Evolutionary conservation across 2,113 vertebrate genomes (phyloP).

Genomic region (Ophiodon elongatus): DNA sequence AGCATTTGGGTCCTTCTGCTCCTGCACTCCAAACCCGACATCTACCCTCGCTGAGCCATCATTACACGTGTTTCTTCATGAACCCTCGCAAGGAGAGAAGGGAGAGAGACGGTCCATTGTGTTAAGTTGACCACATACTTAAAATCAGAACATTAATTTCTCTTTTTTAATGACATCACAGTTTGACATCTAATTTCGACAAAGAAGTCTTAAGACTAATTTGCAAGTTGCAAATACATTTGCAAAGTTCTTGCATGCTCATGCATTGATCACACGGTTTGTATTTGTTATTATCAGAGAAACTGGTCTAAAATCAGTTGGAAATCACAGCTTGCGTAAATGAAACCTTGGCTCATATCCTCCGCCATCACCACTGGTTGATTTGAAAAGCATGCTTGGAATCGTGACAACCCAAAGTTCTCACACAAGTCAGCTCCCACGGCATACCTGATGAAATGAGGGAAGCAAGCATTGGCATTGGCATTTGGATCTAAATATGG

Average conservation of each 20-base stretch:
- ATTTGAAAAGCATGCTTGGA: background rate
- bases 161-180: background rate
- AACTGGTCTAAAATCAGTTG: background rate
- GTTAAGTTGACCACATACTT: background rate
- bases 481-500: background rate
- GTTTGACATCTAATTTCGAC: background rate
- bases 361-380: background rate
- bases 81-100: too few species aligned
- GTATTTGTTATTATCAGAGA: background rate
- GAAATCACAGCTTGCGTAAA: background rate
- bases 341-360: background rate
- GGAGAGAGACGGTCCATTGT: background rate
- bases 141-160: background rate
- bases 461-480: background rate
- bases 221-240: background rate
- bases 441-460: background rate
- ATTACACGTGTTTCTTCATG: too few species aligned
- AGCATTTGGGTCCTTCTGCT: too few species aligned
- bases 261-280: background rate
- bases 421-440: background rate
- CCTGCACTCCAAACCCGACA: too few species aligned
- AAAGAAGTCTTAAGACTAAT: background rate
- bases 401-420: background rate
- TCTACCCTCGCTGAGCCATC: background rate
- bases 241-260: background rate